Evolutionary conservation across 2,797 vertebrate genomes (phyloP).

Genomic region (Agapornis canus): DNA sequence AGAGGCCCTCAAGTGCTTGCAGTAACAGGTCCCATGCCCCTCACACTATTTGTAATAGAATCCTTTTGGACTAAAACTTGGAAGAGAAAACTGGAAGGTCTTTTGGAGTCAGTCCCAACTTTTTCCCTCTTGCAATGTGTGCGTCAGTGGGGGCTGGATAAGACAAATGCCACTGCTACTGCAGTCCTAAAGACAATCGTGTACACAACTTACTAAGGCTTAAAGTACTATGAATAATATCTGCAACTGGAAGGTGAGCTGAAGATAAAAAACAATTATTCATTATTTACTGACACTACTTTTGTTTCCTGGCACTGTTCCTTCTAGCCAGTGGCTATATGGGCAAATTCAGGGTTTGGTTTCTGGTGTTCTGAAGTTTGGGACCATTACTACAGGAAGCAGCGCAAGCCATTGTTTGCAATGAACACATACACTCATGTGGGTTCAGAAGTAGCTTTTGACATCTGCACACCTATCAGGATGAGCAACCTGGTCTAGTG

Average conservation of each 20-base stretch:
- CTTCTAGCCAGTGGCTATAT: background rate
- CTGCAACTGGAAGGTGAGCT: background rate
- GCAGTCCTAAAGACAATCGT: rapidly evolving
- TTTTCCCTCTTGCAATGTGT: background rate
- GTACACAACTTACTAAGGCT: background rate
- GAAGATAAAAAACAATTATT: background rate
- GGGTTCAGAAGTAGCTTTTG: background rate
- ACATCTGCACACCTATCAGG: background rate
- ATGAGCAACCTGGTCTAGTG: no score
- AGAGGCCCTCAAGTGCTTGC: background rate
- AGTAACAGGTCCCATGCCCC: background rate
- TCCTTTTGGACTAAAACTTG: background rate
- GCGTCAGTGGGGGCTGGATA: background rate
- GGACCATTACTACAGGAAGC: rapidly evolving
- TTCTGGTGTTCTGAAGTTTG: rapidly evolving
- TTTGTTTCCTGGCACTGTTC: background rate
- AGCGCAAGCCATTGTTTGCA: background rate
- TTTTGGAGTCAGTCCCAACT: background rate
- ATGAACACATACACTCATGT: rapidly evolving
- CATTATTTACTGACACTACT: background rate
- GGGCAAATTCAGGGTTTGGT: background rate
- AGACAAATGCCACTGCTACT: background rate
- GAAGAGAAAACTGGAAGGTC: background rate
- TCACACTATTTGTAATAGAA: background rate
- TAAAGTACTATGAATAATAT: background rate